These are phyloP conservation scores for Ivindomyrus marchei DNA, from an alignment of 2,113 vertebrate genomes.

Conservation along the genomic window DNA sequence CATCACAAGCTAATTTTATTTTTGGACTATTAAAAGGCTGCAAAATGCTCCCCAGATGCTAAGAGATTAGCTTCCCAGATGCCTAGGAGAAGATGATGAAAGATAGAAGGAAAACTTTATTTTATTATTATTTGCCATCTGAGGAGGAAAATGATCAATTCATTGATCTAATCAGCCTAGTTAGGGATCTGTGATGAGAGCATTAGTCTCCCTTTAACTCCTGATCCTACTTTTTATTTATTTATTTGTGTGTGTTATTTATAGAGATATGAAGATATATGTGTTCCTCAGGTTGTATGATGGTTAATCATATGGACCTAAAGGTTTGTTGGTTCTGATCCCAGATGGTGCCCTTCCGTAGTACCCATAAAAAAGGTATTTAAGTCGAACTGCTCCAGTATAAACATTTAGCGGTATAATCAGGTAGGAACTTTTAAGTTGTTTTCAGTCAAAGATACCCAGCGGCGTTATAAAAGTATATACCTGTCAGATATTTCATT, in stretches of 20 bases:
- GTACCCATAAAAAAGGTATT: background rate
- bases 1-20: constrained; percentile 5
- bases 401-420: background rate
- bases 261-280: background rate
- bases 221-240: background rate
- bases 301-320: background rate
- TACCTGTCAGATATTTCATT: background rate
- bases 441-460: background rate
- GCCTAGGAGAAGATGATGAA: background rate
- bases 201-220: background rate
- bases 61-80: background rate
- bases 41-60: background rate
- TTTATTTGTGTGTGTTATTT: background rate
- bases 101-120: background rate
- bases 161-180: background rate
- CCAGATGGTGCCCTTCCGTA: background rate
- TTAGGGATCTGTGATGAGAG: background rate
- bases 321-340: background rate
- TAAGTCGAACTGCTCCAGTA: background rate
- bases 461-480: background rate
- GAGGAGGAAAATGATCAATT: background rate
- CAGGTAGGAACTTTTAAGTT: background rate
- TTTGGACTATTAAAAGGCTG: background rate
- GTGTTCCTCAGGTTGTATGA: background rate
- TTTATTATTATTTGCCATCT: background rate